Percentiles rank a stretch among this genome's conserved stretches.
Conservation (phyloP, 2,888 invertebrate genomes). For the Ethmia dodecea region DNA sequence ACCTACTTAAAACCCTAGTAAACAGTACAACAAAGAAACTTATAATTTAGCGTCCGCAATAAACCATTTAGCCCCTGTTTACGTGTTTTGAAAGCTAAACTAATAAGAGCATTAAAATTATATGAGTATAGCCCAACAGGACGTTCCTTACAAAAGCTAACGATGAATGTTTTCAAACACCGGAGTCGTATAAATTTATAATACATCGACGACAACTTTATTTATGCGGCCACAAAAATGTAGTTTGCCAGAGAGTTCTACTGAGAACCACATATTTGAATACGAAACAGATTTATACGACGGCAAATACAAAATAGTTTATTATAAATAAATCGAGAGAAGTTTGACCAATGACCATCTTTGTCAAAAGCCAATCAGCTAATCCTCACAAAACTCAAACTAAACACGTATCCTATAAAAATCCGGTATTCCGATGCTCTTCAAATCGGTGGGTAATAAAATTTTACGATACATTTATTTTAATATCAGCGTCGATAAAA, state of each 20-base stretch:
- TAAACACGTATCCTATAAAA: conserved; percentile 37
- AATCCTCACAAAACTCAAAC: conserved; percentile 40
- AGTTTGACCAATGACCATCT: conserved; percentile 29
- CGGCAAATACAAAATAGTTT: conserved; percentile 22
- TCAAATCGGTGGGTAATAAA: conserved; percentile 42
- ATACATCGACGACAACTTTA: conserved; percentile 36
- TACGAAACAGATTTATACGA: neutral
- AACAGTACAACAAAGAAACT: conserved; percentile 23
- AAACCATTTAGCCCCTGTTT: conserved; percentile 53
- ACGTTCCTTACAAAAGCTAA: conserved; percentile 50
- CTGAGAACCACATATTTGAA: conserved; percentile 7
- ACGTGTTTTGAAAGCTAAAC: conserved; percentile 54
- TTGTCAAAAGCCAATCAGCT: conserved; percentile 39
- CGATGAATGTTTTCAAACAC: conserved; percentile 63
- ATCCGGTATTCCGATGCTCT: conserved; percentile 18
- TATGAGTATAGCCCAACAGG: conserved; percentile 46
- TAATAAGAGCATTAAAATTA: conserved; percentile 66
- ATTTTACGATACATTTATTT: conserved; percentile 51
- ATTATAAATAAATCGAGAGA: conserved; percentile 23
- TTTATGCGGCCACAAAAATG: conserved; percentile 13
- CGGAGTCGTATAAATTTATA: conserved; percentile 60
- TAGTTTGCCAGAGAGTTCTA: neutral
- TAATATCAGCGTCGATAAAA: conserved; percentile 43
- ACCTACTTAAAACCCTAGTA: conserved; percentile 21
- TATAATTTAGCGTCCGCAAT: conserved; percentile 40